Evolutionary conservation across 1,140 invertebrate genomes (phyloP).

Genomic region (Armadillidium nasatum): DNA sequence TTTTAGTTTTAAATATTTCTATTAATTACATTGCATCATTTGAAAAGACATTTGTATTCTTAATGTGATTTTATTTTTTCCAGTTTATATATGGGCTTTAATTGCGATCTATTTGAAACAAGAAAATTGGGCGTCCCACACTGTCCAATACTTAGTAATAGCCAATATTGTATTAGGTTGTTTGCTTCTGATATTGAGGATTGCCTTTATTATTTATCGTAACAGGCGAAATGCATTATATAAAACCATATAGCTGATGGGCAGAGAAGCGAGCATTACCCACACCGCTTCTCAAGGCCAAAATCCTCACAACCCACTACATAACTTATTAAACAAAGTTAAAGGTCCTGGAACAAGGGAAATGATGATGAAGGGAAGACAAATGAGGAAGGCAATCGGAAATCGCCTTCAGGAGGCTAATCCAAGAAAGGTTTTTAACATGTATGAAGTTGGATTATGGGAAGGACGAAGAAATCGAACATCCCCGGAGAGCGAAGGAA

Average conservation of each 20-base stretch:
- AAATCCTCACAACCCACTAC: background rate
- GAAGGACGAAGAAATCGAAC: background rate
- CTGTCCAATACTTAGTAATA: background rate
- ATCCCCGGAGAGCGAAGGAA: too few species aligned
- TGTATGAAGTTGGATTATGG: background rate
- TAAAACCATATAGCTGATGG: background rate
- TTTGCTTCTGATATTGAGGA: background rate
- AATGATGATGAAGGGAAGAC: background rate
- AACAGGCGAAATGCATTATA: background rate
- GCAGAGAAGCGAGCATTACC: background rate
- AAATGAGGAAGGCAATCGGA: background rate
- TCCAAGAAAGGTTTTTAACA: background rate
- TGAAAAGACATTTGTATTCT: too few species aligned
- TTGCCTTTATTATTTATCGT: background rate
- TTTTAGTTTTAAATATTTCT: too few species aligned
- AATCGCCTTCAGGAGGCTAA: background rate
- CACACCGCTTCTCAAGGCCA: background rate
- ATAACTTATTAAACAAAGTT: background rate
- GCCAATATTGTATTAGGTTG: background rate
- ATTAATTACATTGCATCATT: too few species aligned
- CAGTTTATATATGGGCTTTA: background rate
- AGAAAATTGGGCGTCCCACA: background rate
- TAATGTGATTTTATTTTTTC: background rate
- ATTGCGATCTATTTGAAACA: background rate
- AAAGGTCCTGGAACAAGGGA: background rate